These are phyloP conservation scores for Helicoverpa zea DNA, from an alignment of 1,140 invertebrate species.

Conservation along the genomic window DNA sequence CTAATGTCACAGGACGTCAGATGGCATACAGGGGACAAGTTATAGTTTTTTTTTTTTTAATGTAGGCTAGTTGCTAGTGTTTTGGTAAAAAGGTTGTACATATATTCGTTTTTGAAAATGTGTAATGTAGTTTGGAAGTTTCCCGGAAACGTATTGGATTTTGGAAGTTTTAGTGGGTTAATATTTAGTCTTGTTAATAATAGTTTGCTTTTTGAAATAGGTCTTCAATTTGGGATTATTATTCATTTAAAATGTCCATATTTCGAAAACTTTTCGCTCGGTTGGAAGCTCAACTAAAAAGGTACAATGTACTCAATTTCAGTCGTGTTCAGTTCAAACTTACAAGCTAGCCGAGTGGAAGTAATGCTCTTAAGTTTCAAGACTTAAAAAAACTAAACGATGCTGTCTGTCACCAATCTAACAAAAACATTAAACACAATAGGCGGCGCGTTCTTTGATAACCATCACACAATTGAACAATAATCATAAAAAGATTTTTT, in stretches of 20 bases:
- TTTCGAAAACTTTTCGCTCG: too few species aligned
- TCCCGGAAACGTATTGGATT: too few species aligned
- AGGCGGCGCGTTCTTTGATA: constrained; percentile 41
- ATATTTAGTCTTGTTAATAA: too few species aligned
- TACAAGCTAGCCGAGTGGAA: neutral
- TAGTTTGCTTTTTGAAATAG: too few species aligned
- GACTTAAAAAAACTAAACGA: constrained; percentile 7
- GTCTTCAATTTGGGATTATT: too few species aligned
- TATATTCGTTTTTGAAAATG: constrained; percentile 43
- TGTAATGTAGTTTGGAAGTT: neutral
- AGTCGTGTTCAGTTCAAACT: neutral
- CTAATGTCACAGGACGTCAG: constrained; percentile 64
- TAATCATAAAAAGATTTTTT: constrained; percentile 66
- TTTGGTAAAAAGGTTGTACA: constrained; percentile 51
- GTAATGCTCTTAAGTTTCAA: constrained; percentile 4
- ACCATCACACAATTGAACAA: constrained; percentile 40
- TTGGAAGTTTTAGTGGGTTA: too few species aligned
- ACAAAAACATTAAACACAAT: constrained; percentile 12
- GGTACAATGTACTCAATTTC: neutral
- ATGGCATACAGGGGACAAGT: constrained; percentile 53
- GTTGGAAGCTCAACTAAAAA: neutral
- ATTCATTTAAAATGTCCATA: too few species aligned
- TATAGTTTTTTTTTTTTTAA: constrained; percentile 64
- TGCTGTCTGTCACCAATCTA: constrained; percentile 32
- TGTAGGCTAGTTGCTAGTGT: constrained; percentile 60